phyloP scores from a whole-genome alignment of 37 sponge, comb jelly and placozoan species.

The Bolinopsis microptera region DNA sequence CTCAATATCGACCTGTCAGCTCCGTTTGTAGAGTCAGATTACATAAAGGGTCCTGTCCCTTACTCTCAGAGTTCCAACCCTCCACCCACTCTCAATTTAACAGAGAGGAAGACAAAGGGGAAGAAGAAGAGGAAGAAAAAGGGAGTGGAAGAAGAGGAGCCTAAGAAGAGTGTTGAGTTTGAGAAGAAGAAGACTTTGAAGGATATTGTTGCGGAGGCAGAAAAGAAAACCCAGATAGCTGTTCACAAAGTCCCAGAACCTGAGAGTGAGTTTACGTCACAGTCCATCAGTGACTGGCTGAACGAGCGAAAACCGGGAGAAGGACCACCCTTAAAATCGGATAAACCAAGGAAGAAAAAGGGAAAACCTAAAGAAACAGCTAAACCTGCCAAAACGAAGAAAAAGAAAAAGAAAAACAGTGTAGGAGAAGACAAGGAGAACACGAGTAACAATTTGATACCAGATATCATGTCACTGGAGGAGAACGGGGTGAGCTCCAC shows the following conservation, averaged over 20 bases:
- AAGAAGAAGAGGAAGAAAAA: conserved; percentile 70
- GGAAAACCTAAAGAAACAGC: neutral
- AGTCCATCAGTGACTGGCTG: conserved; percentile 59
- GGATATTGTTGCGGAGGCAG: conserved; percentile 62
- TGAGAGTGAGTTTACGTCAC: conserved; percentile 29
- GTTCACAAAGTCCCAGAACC: conserved; percentile 45
- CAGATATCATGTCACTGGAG: neutral
- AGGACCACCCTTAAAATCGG: neutral
- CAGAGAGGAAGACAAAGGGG: conserved; percentile 27
- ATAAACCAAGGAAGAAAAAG: conserved; percentile 18
- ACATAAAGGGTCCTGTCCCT: conserved; percentile 60
- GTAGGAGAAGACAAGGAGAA: neutral
- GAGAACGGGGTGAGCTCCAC: conserved; percentile 35
- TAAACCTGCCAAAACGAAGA: conserved; percentile 13
- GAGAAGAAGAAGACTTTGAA: conserved; percentile 66
- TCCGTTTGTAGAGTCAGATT: conserved; percentile 56
- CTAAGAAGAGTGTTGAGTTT: conserved; percentile 67
- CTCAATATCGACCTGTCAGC: conserved; percentile 68
- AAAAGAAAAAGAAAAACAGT: conserved; percentile 63
- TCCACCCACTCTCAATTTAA: neutral
- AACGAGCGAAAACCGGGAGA: conserved; percentile 38
- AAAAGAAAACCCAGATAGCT: conserved; percentile 47
- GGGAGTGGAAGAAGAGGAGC: conserved; percentile 63
- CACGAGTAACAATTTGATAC: neutral
- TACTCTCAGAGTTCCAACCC: conserved; percentile 31